Evolutionary conservation across 1,140 invertebrate genomes (phyloP).

Genomic region (Pararge aegeria): DNA sequence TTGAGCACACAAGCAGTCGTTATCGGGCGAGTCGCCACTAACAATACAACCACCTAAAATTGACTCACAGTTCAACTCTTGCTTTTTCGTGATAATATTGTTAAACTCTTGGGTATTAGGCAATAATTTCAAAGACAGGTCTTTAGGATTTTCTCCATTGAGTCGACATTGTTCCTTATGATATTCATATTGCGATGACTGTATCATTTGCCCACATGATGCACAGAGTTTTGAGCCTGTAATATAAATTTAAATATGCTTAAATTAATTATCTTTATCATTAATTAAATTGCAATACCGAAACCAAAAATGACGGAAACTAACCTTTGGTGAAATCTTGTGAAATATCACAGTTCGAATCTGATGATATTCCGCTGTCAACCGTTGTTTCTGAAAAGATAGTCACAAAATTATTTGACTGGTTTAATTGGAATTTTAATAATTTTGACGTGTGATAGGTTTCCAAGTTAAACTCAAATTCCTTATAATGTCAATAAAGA

Average conservation of each 20-base stretch:
- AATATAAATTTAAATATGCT: conserved; percentile 1
- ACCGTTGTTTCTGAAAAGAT: conserved; percentile 24
- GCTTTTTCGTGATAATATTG: conserved; percentile 15
- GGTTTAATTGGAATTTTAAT: too few species aligned
- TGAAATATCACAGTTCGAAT: conserved; percentile 29
- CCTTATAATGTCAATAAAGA: too few species aligned
- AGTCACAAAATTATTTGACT: background rate
- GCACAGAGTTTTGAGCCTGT: conserved; percentile 23
- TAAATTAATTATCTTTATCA: background rate
- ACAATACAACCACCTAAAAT: conserved; percentile 50
- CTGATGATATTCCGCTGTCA: conserved; percentile 39
- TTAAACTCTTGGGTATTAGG: conserved; percentile 12
- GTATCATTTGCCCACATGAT: conserved; percentile 23
- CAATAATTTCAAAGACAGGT: conserved; percentile 12
- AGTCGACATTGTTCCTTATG: conserved; percentile 26
- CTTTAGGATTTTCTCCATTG: conserved; percentile 15
- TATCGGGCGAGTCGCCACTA: conserved; percentile 27
- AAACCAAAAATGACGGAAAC: background rate
- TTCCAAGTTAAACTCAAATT: too few species aligned
- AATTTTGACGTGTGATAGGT: too few species aligned
- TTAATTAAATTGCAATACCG: too few species aligned
- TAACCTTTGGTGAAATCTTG: conserved; percentile 19
- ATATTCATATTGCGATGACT: conserved; percentile 10
- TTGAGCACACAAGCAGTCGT: conserved; percentile 35
- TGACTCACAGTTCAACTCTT: conserved; percentile 39